Conservation (phyloP, 2,113 vertebrate species). For the Silurus meridionalis region DNA sequence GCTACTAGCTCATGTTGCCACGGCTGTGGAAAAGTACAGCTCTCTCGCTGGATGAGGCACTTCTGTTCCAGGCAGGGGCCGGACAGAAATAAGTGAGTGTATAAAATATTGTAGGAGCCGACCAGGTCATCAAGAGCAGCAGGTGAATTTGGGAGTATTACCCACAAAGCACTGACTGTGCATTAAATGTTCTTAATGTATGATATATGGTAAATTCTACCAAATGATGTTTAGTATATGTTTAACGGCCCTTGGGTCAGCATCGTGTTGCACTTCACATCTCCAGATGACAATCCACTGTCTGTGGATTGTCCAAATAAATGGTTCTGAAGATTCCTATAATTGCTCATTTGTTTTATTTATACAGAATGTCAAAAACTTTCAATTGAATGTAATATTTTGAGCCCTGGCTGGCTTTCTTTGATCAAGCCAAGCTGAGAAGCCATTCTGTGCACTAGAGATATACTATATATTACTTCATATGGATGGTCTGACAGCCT, state of each 20-base stretch:
- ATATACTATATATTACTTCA: background rate
- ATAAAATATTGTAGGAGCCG: constrained; percentile 7
- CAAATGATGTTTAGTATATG: background rate
- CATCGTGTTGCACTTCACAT: background rate
- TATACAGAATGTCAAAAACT: background rate
- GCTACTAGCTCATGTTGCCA: constrained; percentile 45
- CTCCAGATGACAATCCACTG: background rate
- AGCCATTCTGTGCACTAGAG: background rate
- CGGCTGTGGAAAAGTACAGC: constrained; percentile 58
- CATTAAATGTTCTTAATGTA: background rate
- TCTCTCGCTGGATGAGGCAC: constrained; percentile 50
- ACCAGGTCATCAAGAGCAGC: constrained; percentile 49
- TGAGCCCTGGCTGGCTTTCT: background rate
- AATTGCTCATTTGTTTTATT: background rate
- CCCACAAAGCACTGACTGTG: background rate
- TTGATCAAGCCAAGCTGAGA: background rate
- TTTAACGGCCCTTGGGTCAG: background rate
- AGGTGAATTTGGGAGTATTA: constrained; percentile 55
- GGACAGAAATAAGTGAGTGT: constrained; percentile 27
- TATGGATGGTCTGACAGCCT: background rate
- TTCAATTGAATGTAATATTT: background rate
- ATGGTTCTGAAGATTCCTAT: background rate
- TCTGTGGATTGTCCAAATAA: background rate
- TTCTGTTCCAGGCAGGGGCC: constrained; percentile 27
- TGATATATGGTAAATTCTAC: background rate